Evolutionary conservation across 2,888 invertebrate genomes (phyloP), one percentile per base, ranked within the genome.

Genomic region (Mythimna vitellina): DNA sequence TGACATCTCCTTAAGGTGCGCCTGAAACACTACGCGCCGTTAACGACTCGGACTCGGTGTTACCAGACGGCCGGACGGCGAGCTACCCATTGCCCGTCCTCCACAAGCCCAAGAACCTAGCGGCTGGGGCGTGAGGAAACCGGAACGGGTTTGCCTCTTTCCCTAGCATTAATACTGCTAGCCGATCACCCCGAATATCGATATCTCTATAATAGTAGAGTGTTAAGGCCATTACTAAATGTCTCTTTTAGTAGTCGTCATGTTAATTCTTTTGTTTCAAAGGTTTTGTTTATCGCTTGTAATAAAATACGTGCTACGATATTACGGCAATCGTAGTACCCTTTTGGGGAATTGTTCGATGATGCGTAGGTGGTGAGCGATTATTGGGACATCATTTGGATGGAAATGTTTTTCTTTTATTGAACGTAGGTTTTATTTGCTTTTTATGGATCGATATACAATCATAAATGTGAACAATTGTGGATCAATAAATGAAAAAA

Each of bases 211-310:
- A 63, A 70, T 58, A 38, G 10, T 29, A 17, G 38, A 57, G 38
- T 62, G 17, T 73, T 58, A 54, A 57, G 10, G 38, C 38, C 10
- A 64, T 73, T 56, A 46, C 20, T 12, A 54, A 64, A 65, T 67
- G 65, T 72, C 56, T 64, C 9, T 64, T 49, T 72, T 54, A 63
- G 46, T 46, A 63, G 25, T 22, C 35, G 51, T 49, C 51, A 68
- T 53, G 7, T 67, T 72, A 70, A 77, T 82, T 78, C 70, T 74
- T 73, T 84, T 84, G 83, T 84, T 76, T 71, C 17, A 42, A 51
- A 22, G 1, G 4, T 72, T 51, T 51, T 51, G 32, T 22, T 10
- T 49, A n/a, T 29, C 5, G 0, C 53, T 62, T 80, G 57, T 42
- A 58, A 75, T 58, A 29, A 51, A 75, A 3, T 32, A 76, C 49